Conservation (phyloP, 2,113 vertebrate genomes). For the Amblyornis subalaris region DNA sequence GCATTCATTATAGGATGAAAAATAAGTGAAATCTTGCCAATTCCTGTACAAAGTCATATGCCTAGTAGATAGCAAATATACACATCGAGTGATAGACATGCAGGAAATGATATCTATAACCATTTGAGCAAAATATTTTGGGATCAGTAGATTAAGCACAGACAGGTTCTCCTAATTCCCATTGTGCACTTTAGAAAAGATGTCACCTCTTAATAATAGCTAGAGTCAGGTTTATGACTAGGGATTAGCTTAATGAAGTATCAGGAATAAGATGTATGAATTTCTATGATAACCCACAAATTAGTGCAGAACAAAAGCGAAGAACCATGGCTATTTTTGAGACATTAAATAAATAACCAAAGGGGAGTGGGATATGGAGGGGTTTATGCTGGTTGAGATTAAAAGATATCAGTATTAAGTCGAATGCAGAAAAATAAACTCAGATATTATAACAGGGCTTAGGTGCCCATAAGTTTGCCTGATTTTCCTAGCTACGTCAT, state of each 20-base stretch:
- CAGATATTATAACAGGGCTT: background rate
- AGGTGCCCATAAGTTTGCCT: background rate
- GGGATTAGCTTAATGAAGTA: background rate
- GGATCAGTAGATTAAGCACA: background rate
- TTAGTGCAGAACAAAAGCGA: background rate
- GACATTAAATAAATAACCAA: background rate
- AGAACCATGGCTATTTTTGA: background rate
- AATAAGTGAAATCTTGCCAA: background rate
- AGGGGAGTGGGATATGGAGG: background rate
- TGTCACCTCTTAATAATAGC: background rate
- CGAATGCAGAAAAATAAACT: background rate
- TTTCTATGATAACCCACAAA: background rate
- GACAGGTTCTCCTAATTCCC: background rate
- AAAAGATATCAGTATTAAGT: background rate
- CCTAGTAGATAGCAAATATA: background rate
- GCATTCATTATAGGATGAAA: background rate
- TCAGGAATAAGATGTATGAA: background rate
- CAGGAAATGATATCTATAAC: background rate
- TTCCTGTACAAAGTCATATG: background rate
- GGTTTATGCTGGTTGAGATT: background rate
- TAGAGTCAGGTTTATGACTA: background rate
- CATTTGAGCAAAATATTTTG: background rate
- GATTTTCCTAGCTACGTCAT: background rate
- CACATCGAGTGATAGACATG: fast-evolving
- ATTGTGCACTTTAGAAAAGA: background rate